Percentiles rank a stretch among this genome's conserved stretches.
Conservation (phyloP, 1,140 invertebrate species). For the Lamellibrachia luymesi region DNA sequence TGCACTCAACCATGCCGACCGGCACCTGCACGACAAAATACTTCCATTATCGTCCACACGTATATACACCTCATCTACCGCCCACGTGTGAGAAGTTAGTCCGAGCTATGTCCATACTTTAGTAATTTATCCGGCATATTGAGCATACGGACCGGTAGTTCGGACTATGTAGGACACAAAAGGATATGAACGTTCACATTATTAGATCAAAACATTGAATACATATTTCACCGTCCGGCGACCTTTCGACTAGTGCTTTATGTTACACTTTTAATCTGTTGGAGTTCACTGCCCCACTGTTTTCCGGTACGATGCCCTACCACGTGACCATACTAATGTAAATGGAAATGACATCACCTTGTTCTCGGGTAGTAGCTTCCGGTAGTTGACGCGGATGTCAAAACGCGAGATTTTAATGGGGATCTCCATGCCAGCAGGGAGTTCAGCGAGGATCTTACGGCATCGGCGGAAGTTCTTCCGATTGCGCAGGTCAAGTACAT, state of each 20-base stretch:
- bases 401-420: conserved; percentile 14
- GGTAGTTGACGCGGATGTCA: conserved; percentile 21
- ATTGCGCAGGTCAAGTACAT: conserved; percentile 14
- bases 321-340: not conserved
- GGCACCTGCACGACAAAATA: conserved; percentile 5
- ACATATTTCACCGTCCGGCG: not conserved
- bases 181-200: no score
- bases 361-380: conserved; percentile 13
- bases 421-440: conserved; percentile 6
- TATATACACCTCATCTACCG: no score
- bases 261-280: not conserved
- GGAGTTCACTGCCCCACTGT: not conserved
- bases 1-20: conserved; percentile 9
- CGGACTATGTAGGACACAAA: no score
- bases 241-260: not conserved
- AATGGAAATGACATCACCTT: conserved; percentile 8
- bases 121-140: no score
- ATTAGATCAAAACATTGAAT: not conserved
- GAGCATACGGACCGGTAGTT: no score
- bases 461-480: conserved; percentile 14
- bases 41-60: no score
- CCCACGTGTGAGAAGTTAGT: no score
- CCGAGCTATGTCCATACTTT: no score
- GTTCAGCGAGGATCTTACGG: conserved; percentile 10
- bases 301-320: not conserved